phyloP scores from a whole-genome alignment of 2,797 vertebrate genomes.

The Sebastolobus altivelis region DNA sequence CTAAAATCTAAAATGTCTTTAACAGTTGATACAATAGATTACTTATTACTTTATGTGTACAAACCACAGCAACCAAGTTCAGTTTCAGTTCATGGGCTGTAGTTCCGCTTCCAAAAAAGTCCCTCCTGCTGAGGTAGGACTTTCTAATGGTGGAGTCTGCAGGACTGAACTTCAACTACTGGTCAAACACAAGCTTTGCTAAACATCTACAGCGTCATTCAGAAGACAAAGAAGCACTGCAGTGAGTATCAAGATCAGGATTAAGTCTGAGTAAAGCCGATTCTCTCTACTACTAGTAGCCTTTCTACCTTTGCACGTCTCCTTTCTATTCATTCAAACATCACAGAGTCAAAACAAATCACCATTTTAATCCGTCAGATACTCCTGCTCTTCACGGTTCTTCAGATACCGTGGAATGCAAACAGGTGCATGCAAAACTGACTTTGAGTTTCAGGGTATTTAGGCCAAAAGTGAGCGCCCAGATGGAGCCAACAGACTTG shows the following conservation, averaged over 20 bases:
- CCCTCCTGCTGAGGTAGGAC: background rate
- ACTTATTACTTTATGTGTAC: slow-evolving; percentile 6
- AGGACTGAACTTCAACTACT: background rate
- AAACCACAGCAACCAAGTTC: background rate
- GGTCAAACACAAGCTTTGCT: background rate
- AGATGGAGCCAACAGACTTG: background rate
- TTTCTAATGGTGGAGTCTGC: background rate
- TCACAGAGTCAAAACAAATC: background rate
- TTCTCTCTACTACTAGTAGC: too few species aligned
- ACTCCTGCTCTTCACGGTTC: too few species aligned
- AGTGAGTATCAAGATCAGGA: background rate
- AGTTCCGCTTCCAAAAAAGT: background rate
- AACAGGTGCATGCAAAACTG: background rate
- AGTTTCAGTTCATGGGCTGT: background rate
- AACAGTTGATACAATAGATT: slow-evolving; percentile 5
- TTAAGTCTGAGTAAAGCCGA: too few species aligned
- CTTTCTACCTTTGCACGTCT: background rate
- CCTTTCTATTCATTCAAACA: background rate
- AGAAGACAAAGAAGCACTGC: background rate
- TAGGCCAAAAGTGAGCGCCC: background rate
- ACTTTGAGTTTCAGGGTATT: background rate
- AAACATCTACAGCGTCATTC: background rate
- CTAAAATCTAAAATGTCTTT: background rate
- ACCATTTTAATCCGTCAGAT: background rate
- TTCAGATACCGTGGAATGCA: too few species aligned